Base-by-base conservation (phyloP, 2,888 invertebrate genomes). In the Julus scandinavius region DNA sequence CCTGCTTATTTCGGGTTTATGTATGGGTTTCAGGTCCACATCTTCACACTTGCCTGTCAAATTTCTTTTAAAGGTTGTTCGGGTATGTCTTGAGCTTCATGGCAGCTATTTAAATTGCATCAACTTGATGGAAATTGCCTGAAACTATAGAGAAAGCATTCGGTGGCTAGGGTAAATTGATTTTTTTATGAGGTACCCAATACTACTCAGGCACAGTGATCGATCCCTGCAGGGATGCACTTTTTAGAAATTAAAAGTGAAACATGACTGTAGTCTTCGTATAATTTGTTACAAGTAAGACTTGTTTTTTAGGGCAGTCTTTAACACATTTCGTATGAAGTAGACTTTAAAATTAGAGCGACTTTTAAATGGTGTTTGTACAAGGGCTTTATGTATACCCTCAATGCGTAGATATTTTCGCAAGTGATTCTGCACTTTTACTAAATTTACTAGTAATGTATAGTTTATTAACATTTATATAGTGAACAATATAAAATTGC, bases 1-100 rank as follows among this genome's bases (percentile, higher is more conserved):
- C 58, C 58, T n/a, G 17, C 58, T 63, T 63, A 63, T 63, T n/a
- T 63, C 58, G n/a, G 58, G 58, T 63, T 63, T 63, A 63, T n/a
- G 58, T 63, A 63, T n/a, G n/a, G 6, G 58, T 63, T 63, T 63
- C n/a, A 63, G 58, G 58, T 63, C n/a, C 58, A 63, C 58, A 63
- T 63, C n/a, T 63, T 63, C 58, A 63, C 58, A 63, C 58, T 63
- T n/a, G 58, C 58, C 58, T 63, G 58, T 63, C 58, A 63, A 63
- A n/a, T 63, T 63, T 63, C 58, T n/a, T 6, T 63, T n/a, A 6
- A 63, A 63, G 17, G 58, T 6, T 63, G 58, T 63, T 63, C 58
- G 58, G 58, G 58, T 6, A 63, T 63, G 58, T 63, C 58, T 63
- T 5, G n/a, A n/a, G 15, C 6, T 63, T 1, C 58, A 5, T 63